Evolutionary conservation across 2,797 vertebrate genomes (phyloP).

Genomic region (Cuculus canorus): DNA sequence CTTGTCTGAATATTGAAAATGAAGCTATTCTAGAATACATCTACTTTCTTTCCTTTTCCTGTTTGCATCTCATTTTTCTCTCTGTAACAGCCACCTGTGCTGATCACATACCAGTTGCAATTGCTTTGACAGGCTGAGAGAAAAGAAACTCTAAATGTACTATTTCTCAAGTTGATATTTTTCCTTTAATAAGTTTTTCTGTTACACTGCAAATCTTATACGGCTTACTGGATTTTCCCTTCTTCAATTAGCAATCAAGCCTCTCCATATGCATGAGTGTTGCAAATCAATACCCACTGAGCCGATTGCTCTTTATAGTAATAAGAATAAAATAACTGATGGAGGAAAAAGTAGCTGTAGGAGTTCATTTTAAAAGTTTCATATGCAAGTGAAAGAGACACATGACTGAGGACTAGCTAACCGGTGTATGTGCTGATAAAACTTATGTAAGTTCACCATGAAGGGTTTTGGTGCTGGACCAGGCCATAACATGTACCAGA

Average conservation of each 20-base stretch:
- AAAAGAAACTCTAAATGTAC: neutral
- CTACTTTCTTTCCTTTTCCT: neutral
- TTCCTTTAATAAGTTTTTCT: conserved; percentile 12
- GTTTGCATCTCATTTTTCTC: neutral
- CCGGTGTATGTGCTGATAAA: neutral
- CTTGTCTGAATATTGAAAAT: neutral
- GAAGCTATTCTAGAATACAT: neutral
- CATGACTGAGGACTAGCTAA: neutral
- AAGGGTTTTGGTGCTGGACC: neutral
- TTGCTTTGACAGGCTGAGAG: neutral
- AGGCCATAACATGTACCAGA: neutral
- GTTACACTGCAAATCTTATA: neutral
- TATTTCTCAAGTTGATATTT: conserved; percentile 36
- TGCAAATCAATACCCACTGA: neutral
- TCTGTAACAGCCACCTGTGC: neutral
- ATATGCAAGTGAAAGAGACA: neutral
- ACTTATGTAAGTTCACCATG: neutral
- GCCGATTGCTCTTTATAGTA: neutral
- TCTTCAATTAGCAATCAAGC: conserved; percentile 43
- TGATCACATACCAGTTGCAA: neutral
- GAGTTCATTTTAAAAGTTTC: neutral
- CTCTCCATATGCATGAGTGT: neutral
- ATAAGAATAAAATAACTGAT: neutral
- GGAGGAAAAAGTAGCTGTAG: neutral
- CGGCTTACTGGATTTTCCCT: conserved; percentile 7